Evolutionary conservation across 2,113 vertebrate genomes (phyloP).

Genomic region (Condylura cristata): DNA sequence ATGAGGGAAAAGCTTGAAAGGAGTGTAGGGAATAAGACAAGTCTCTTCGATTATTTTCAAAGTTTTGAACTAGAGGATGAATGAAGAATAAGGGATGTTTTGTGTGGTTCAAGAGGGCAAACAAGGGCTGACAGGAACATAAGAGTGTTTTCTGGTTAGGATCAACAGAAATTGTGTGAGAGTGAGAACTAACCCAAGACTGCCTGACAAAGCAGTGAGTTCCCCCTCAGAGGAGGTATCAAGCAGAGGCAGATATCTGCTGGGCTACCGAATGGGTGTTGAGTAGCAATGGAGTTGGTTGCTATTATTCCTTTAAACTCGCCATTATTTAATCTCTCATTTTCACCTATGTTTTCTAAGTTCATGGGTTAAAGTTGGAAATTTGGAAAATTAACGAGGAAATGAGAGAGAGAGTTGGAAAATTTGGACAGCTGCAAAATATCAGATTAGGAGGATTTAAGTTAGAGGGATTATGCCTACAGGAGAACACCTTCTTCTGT

Average conservation of each 20-base stretch:
- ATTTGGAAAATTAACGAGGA: constrained; percentile 24
- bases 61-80: not conserved
- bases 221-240: not conserved
- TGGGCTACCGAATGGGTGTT: not conserved
- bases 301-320: not conserved
- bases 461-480: not conserved
- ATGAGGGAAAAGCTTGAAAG: not conserved
- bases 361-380: constrained; percentile 47
- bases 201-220: not conserved
- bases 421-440: not conserved
- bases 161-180: not conserved
- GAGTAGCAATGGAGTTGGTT: not conserved
- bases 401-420: not conserved
- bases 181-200: not conserved
- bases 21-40: not conserved
- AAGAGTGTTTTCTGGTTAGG: not conserved
- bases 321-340: not conserved
- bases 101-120: not conserved
- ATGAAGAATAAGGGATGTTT: not conserved
- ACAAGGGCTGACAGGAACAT: not conserved
- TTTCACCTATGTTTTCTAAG: constrained; percentile 17
- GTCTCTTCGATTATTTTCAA: not conserved
- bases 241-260: not conserved
- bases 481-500: not conserved
- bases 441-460: not conserved